Conservation (phyloP, 2,797 vertebrate genomes). For the Rhadinocentrus ornatus region DNA sequence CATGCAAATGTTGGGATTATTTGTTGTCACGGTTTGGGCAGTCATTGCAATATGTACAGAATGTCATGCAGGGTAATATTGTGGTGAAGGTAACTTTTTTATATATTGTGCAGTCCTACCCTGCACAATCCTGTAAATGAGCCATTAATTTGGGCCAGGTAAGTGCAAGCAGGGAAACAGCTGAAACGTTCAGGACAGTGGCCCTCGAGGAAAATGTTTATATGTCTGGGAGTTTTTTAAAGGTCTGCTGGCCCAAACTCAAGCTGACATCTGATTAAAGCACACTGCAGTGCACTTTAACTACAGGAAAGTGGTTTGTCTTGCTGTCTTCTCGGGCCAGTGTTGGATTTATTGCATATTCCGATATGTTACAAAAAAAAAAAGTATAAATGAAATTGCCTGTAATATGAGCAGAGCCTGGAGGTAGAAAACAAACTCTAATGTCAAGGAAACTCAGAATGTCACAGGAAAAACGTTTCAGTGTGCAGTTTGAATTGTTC, state of each 20-base stretch:
- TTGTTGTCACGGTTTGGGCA: too few relatives aligned
- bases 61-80: too few relatives aligned
- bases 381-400: constrained; percentile 12
- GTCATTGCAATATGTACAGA: too few relatives aligned
- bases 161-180: too few relatives aligned
- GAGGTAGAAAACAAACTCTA: constrained; percentile 30
- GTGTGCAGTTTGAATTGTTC: constrained; percentile 18
- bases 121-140: too few relatives aligned
- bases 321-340: constrained; percentile 3
- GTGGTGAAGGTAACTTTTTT: too few relatives aligned
- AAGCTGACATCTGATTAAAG: constrained; percentile 27
- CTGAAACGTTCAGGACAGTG: too few relatives aligned
- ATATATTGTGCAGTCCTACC: too few relatives aligned
- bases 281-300: too few relatives aligned
- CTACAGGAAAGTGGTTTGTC: neutral
- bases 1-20: too few relatives aligned
- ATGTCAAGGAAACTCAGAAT: constrained; percentile 27
- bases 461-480: constrained; percentile 12
- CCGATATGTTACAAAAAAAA: constrained; percentile 17
- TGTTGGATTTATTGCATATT: constrained; percentile 26
- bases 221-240: neutral
- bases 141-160: too few relatives aligned
- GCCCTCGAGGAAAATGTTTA: neutral
- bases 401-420: constrained; percentile 14
- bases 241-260: neutral